A percentile compares a stretch with the other conserved stretches of the same genome.
phyloP scores from a whole-genome alignment of 2,888 invertebrate species.

The Eupeodes latifasciatus region DNA sequence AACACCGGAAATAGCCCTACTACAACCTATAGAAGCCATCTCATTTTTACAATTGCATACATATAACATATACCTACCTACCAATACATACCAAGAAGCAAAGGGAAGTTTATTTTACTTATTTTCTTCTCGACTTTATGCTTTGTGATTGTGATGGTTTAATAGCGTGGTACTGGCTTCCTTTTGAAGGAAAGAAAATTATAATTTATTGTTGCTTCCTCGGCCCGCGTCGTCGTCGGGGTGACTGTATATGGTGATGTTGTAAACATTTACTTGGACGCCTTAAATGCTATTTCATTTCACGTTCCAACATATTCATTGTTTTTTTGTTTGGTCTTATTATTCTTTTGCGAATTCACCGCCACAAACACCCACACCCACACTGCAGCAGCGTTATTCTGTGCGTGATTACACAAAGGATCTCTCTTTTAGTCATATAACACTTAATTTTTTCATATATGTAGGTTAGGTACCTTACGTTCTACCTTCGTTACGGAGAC shows the following conservation, averaged over 20 bases:
- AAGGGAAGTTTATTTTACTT: neutral
- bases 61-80: no score
- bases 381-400: no score
- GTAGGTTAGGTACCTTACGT: neutral
- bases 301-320: slow-evolving; percentile 38
- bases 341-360: slow-evolving; percentile 23
- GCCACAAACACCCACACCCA: no score
- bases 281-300: slow-evolving; percentile 61
- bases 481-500: neutral
- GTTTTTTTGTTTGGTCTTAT: slow-evolving; percentile 52
- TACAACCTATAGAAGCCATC: slow-evolving; percentile 13
- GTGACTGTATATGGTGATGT: slow-evolving; percentile 6
- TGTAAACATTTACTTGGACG: slow-evolving; percentile 26
- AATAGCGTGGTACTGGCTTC: neutral
- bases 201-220: slow-evolving; percentile 71
- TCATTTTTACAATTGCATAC: slow-evolving; percentile 44
- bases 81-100: neutral
- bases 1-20: slow-evolving; percentile 51
- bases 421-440: slow-evolving; percentile 50
- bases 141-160: neutral
- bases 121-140: neutral
- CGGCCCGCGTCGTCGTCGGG: slow-evolving; percentile 57
- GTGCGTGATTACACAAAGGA: slow-evolving; percentile 70
- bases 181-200: slow-evolving; percentile 60
- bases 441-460: slow-evolving; percentile 57